Evolutionary conservation across 92 coral and sea anemone species (phyloP), one percentile per base, ranked within the genome.

Genomic region (Epizoanthus rinbou): DNA sequence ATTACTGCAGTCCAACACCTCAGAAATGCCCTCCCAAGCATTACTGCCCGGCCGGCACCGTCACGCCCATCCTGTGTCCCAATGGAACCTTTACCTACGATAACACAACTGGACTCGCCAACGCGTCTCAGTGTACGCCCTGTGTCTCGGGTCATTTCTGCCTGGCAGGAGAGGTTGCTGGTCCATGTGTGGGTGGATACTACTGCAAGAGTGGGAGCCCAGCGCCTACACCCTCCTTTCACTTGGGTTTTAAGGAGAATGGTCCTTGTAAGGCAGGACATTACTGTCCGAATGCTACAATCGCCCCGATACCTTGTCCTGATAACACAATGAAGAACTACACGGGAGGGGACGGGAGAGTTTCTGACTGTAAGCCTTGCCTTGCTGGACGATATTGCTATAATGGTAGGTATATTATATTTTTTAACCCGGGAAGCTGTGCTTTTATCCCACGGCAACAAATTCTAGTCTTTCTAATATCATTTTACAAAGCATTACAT

Each of bases 151-250:
- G 99, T 0, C 85, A 84, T 66, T 97, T 91, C 75, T 97, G 99
- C 79, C 92, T 98, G 22, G 90, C 93, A 14, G 99, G 99, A 23
- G 85, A 80, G 74, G 74, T 97, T 3, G 84, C 89, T 21, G 93
- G 91, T 19, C 90, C 87, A 5, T 97, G 99, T 59, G 88, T 87
- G 80, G 98, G 97, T 17, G 99, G 99, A 5, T 97, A 90, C 69
- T 97, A 76, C 88, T 97, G 99, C 79, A 94, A 97, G 89, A 90
- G 97, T 86, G 87, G 98, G 2, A 97, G 99, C 31, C 99, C 99
- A n/a, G 94, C 95, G 58, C 99, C 99, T 4, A 94, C 74, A 8
- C 69, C 74, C 28, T 24, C 70, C 71, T 67, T 83, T 19, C 66
- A 87, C 69, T 73, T 63, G 4, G 83, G 83, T 23, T 91, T 90